Percentiles rank a stretch among this genome's conserved stretches.
Evolutionary conservation across 2,113 vertebrate genomes (phyloP).

Genomic region (Saccopteryx bilineata): DNA sequence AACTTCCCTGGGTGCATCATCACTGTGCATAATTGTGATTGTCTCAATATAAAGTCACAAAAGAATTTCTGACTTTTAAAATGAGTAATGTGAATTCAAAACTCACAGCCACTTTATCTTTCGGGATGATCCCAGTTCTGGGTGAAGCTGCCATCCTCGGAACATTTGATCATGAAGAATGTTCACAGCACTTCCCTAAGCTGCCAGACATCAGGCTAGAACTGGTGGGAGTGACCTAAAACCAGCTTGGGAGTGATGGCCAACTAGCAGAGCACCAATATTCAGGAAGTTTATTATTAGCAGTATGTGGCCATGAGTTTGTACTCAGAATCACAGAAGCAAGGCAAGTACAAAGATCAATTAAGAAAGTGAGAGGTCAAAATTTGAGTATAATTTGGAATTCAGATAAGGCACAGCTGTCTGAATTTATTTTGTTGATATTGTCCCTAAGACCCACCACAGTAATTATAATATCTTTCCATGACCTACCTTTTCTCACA

Average conservation of each 20-base stretch:
- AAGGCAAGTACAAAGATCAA: not conserved
- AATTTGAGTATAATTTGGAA: not conserved
- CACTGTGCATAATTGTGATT: not conserved
- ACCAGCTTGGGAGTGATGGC: not conserved
- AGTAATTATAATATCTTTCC: not conserved
- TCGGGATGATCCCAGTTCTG: not conserved
- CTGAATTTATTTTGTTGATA: not conserved
- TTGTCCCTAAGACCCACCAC: not conserved
- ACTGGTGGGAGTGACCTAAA: not conserved
- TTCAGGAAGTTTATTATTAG: not conserved
- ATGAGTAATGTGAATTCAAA: not conserved
- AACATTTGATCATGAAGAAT: not conserved
- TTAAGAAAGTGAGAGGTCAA: not conserved
- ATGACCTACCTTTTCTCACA: not conserved
- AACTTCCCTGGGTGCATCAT: not conserved
- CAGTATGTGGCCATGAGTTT: not conserved
- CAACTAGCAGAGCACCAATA: not conserved
- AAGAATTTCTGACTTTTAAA: not conserved
- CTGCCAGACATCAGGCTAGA: not conserved
- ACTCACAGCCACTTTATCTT: not conserved
- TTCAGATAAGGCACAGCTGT: not conserved
- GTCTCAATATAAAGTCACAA: not conserved
- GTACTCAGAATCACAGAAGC: not conserved
- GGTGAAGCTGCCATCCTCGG: not conserved
- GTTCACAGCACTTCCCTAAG: not conserved